Evolutionary conservation across 1,140 invertebrate species (phyloP).

Genomic region (Monomorium pharaonis): DNA sequence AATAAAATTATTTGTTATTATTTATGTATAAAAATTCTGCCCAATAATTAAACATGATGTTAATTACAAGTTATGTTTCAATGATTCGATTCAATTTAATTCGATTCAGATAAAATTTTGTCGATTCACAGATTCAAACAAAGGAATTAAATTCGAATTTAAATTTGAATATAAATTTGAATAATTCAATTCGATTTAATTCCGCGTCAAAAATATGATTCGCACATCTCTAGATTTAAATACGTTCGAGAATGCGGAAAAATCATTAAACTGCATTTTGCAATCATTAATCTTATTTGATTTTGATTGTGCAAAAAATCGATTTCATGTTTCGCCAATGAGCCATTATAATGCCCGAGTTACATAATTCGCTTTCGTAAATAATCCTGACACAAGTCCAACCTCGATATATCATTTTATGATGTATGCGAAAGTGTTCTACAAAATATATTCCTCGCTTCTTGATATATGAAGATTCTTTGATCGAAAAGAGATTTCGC

Average conservation of each 20-base stretch:
- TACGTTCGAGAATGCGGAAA: background rate
- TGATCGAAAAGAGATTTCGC: background rate
- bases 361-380: background rate
- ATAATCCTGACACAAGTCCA: background rate
- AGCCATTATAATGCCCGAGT: background rate
- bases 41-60: too few relatives aligned
- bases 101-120: too few relatives aligned
- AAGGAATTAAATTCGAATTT: too few relatives aligned
- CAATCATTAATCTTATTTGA: background rate
- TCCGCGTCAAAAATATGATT: too few relatives aligned
- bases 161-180: too few relatives aligned
- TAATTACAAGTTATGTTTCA: too few relatives aligned
- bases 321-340: background rate
- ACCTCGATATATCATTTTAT: background rate
- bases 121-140: too few relatives aligned
- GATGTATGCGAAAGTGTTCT: background rate
- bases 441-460: background rate
- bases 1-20: too few relatives aligned
- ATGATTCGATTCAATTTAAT: too few relatives aligned
- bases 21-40: too few relatives aligned
- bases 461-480: background rate
- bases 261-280: background rate
- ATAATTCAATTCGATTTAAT: too few relatives aligned
- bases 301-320: background rate
- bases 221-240: background rate